Evolutionary conservation across 2,797 vertebrate species (phyloP), one percentile per base, ranked within the genome.

Genomic region (Limosa lapponica): DNA sequence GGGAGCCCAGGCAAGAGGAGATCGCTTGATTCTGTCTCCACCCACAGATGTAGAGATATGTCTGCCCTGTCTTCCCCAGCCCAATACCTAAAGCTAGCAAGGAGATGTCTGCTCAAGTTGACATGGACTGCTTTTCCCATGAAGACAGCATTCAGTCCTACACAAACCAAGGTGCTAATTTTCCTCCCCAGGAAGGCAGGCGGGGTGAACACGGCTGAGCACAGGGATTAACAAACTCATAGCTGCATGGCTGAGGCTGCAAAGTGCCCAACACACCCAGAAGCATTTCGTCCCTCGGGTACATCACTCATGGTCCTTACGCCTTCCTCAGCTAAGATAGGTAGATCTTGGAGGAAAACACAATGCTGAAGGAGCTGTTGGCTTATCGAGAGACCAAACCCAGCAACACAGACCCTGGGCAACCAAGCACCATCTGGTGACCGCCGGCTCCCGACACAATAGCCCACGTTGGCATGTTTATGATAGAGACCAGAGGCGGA

Each of bases 371-470:
- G 52, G 72, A 92, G 78, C 64, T 87, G 79, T 55, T 89, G 92
- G 95, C 79, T 91, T 87, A 91, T 43, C 3, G 3, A 82, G 70
- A 92, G 79, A 93, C 88, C 78, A 83, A 96, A 90, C 43, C 54
- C 78, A 73, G 71, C 6, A 6, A 94, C 86, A 86, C 88, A 88
- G 91, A 96, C 90, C 82, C 92, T 94, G 91, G 84, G 90, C 96
- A 95, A 96, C 95, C 77, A 92, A 82, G 90, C 94, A 95, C 96
- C 96, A 97, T 97, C 96, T 97, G 97, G 96, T 94, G 89, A 95
- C 91, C 71, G 73, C 79, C 44, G 55, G 41, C 83, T 97, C 87
- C 95, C 22, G 12, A 96, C 94, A 96, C 94, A 96, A 96, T 94
- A 94, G 94, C 94, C 95, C 46, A 81, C 1, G 70, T 95, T 96